Evolutionary conservation across 2,797 vertebrate genomes (phyloP).

Genomic region (Crax fasciolata): DNA sequence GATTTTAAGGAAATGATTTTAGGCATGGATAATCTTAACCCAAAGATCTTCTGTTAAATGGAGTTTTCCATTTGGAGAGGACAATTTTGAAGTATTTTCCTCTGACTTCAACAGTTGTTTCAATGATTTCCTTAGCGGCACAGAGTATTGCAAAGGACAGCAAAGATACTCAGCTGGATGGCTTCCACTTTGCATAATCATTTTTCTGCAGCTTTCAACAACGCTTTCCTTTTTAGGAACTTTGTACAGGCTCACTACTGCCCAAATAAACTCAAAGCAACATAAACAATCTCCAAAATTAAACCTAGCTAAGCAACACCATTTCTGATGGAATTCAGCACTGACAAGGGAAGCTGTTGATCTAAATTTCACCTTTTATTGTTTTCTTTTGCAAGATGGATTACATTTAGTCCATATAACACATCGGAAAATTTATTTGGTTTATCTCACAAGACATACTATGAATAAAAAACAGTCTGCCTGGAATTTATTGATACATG

Average conservation of each 20-base stretch:
- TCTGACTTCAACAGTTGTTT: conserved; percentile 10
- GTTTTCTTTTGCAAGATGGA: neutral
- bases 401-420: neutral
- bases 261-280: conserved; percentile 62
- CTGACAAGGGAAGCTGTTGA: neutral
- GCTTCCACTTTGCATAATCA: conserved; percentile 16
- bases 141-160: conserved; percentile 13
- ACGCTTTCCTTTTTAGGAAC: conserved; percentile 63
- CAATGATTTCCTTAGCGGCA: neutral
- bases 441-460: neutral
- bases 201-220: conserved; percentile 34
- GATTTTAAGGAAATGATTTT: neutral
- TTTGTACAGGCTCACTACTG: conserved; percentile 29
- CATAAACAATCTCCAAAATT: conserved; percentile 53
- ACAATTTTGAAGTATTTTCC: neutral
- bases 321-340: neutral
- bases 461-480: neutral
- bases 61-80: neutral
- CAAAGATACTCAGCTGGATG: conserved; percentile 41
- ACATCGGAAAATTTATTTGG: neutral
- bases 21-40: neutral
- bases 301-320: conserved; percentile 45
- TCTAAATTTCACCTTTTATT: neutral
- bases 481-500: conserved; percentile 23
- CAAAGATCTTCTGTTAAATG: neutral